Base-by-base conservation (phyloP, 1,140 invertebrate species). In the Drosophila bocki region DNA sequence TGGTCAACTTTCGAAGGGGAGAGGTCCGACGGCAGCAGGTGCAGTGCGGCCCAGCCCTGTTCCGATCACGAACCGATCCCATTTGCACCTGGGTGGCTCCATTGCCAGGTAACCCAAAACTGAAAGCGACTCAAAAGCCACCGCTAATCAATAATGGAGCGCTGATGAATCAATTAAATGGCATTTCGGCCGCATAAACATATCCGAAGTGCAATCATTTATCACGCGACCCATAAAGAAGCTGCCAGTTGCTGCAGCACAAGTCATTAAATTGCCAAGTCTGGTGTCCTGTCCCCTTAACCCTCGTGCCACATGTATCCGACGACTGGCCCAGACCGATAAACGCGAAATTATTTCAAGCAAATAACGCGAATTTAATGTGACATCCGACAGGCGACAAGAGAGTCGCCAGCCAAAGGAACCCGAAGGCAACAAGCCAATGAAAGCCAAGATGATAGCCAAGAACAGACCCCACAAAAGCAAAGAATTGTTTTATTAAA, bases 291-390 rank as follows among this genome's bases (percentile, higher is more conserved):
- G 12, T 29, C 29, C 17, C 51, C 51, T 50, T n/a, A 33, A 17
- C 63, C 32, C 61, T 41, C 42, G 7, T 26, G 19, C 5, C 57
- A 68, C 51, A 71, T 63, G 64, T 48, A 82, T 72, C 67, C 62
- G 19, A 42, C 39, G 44, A 35, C 54, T 64, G 72, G 71, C 51
- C 35, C 17, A 50, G 41, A 50, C 60, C 53, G 85, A 85, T 90
- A 81, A 85, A 72, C 64, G 67, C 63, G 61, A 85, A 84, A 90
- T 84, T 85, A 84, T 90, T 88, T 90, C 81, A 88, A 79, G 74
- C 84, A 88, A 90, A 90, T 90, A 88, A 88, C 81, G 78, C 63
- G 78, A 84, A 74, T 85, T 90, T 88, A 88, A 88, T 88, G 78
- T 85, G 84, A 90, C 85, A 85, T 78, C 74, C 80, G 84, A 88